A percentile compares a stretch with the other conserved stretches of the same genome.
These are phyloP conservation scores for Apistogramma diplotaenia DNA, from an alignment of 2,113 vertebrate genomes.

Conservation along the genomic window DNA sequence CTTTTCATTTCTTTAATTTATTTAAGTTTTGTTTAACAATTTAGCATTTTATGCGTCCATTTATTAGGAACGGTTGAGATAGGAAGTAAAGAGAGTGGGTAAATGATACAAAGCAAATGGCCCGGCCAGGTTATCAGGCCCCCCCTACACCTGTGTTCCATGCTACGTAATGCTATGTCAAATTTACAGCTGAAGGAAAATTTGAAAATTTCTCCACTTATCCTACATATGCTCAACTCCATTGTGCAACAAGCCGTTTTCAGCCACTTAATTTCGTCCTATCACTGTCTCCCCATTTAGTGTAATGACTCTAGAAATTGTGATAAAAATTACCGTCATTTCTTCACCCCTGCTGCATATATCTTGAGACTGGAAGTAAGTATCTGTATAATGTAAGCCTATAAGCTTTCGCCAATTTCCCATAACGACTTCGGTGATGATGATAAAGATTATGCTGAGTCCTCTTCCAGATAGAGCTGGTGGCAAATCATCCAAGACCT, in stretches of 20 bases:
- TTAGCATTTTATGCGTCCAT: too few species aligned
- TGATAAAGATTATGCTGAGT: slow-evolving; percentile 58
- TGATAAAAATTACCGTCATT: slow-evolving; percentile 48
- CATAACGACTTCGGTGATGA: slow-evolving; percentile 59
- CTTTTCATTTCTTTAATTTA: neutral
- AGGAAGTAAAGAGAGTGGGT: neutral
- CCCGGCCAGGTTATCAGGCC: neutral
- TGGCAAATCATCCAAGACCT: slow-evolving; percentile 53
- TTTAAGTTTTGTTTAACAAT: too few species aligned
- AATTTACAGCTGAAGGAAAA: neutral
- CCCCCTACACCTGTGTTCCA: neutral
- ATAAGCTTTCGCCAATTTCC: slow-evolving; percentile 53
- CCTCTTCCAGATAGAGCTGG: slow-evolving; percentile 10
- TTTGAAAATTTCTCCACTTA: neutral
- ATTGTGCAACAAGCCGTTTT: slow-evolving; percentile 4
- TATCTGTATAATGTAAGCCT: slow-evolving; percentile 35
- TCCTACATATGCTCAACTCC: slow-evolving; percentile 29
- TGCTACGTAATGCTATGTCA: neutral
- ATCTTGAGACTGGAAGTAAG: slow-evolving; percentile 24
- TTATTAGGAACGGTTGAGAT: neutral
- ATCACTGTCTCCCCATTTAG: slow-evolving; percentile 43
- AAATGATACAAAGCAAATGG: neutral
- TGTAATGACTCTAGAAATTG: slow-evolving; percentile 48
- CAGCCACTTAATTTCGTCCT: slow-evolving; percentile 13
- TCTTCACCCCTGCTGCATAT: slow-evolving; percentile 37